Conservation (phyloP, 2,888 invertebrate species). For the Hipparchia sbordonii region DNA sequence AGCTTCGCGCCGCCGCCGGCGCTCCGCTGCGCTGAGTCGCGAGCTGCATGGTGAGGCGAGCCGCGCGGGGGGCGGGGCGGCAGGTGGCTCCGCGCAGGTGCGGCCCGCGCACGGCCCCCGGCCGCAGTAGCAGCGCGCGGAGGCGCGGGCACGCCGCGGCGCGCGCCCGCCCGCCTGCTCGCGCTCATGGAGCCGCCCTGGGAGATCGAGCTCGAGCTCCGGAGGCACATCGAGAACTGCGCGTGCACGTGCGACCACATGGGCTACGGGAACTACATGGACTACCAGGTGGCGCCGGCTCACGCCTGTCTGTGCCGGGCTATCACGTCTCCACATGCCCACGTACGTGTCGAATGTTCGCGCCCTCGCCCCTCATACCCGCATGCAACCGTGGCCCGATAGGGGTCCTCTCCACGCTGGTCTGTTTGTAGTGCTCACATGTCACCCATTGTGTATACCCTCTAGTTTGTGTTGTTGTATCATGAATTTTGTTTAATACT, state of each 20-base stretch:
- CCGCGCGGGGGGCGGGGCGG: slow-evolving; percentile 68
- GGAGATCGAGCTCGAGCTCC: slow-evolving; percentile 91
- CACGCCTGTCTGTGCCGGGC: slow-evolving; percentile 80
- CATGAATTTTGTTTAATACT: slow-evolving; percentile 32
- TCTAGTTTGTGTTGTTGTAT: slow-evolving; percentile 42
- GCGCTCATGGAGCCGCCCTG: slow-evolving; percentile 81
- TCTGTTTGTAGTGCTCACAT: slow-evolving; percentile 57
- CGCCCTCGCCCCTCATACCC: slow-evolving; percentile 49
- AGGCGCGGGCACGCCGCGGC: slow-evolving; percentile 69
- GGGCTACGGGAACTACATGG: slow-evolving; percentile 96
- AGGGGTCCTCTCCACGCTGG: slow-evolving; percentile 58
- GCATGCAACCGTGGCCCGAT: slow-evolving; percentile 60
- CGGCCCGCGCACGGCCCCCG: slow-evolving; percentile 74
- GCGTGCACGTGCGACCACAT: slow-evolving; percentile 96
- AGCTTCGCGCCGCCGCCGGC: slow-evolving; percentile 68
- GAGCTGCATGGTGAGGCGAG: slow-evolving; percentile 68
- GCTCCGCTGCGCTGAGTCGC: slow-evolving; percentile 70
- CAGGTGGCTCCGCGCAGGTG: slow-evolving; percentile 75
- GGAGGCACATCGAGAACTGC: slow-evolving; percentile 94
- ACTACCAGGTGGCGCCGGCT: slow-evolving; percentile 89
- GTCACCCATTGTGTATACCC: slow-evolving; percentile 43
- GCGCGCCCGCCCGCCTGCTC: slow-evolving; percentile 68
- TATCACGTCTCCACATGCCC: slow-evolving; percentile 80
- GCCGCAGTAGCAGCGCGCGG: slow-evolving; percentile 67
- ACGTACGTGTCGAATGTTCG: slow-evolving; percentile 67